A percentile compares a stretch with the other conserved stretches of the same genome.
These are phyloP conservation scores for Argyresthia goedartella DNA, from an alignment of 2,888 invertebrate genomes.

Conservation along the genomic window DNA sequence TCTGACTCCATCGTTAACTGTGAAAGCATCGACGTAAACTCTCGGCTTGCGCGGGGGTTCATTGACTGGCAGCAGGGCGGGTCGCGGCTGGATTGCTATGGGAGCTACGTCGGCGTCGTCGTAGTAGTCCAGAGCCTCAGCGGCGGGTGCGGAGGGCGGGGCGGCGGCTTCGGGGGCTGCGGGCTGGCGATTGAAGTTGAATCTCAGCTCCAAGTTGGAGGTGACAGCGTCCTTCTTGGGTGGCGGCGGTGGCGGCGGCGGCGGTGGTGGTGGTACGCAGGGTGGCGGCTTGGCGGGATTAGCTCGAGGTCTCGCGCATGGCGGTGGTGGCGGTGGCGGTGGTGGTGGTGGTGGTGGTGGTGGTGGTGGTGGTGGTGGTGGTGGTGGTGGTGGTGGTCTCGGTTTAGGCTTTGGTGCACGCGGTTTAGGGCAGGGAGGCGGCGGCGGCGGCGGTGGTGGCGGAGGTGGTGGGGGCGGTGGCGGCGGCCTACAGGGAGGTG, in stretches of 20 bases:
- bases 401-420: slow-evolving; percentile 23
- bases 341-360: slow-evolving; percentile 29
- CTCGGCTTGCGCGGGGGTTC: slow-evolving; percentile 37
- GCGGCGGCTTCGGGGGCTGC: slow-evolving; percentile 20
- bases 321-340: slow-evolving; percentile 37
- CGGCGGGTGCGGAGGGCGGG: slow-evolving; percentile 21
- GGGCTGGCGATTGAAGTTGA: slow-evolving; percentile 49
- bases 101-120: slow-evolving; percentile 20
- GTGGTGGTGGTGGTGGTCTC: slow-evolving; percentile 17
- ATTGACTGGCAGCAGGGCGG: slow-evolving; percentile 43
- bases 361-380: slow-evolving; percentile 12
- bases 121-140: slow-evolving; percentile 13
- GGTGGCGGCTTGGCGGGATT: slow-evolving; percentile 43
- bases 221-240: slow-evolving; percentile 42
- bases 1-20: no score
- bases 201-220: slow-evolving; percentile 51
- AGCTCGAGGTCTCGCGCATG: slow-evolving; percentile 44
- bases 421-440: slow-evolving; percentile 13
- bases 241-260: slow-evolving; percentile 29
- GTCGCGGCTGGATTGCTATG: slow-evolving; percentile 45
- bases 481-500: slow-evolving; percentile 12
- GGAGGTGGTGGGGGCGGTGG: slow-evolving; percentile 22
- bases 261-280: slow-evolving; percentile 35
- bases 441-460: slow-evolving; percentile 23
- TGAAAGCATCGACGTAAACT: slow-evolving; percentile 56